These are phyloP conservation scores for Chaenogobius annularis DNA, from an alignment of 2,113 vertebrate genomes.

Conservation along the genomic window DNA sequence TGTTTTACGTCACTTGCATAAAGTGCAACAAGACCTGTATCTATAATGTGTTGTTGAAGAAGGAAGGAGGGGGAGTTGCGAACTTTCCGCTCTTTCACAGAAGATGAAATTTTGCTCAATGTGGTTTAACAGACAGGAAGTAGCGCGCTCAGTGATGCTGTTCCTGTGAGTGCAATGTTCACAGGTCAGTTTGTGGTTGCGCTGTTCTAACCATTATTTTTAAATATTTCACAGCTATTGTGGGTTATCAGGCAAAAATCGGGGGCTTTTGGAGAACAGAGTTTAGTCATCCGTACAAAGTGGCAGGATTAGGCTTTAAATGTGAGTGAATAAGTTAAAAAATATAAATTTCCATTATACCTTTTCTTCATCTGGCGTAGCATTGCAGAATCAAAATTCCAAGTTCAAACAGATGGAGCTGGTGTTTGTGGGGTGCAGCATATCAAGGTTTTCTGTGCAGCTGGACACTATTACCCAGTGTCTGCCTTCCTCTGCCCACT, in stretches of 20 bases:
- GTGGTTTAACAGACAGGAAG: constrained; percentile 87
- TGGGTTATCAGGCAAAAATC: constrained; percentile 16
- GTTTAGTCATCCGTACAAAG: not conserved
- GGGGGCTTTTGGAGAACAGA: not conserved
- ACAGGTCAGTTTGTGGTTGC: constrained; percentile 78
- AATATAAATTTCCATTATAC: constrained; percentile 76
- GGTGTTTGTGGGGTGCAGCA: constrained; percentile 16
- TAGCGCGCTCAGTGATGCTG: constrained; percentile 75
- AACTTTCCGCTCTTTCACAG: constrained; percentile 75
- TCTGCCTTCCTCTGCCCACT: constrained; percentile 41
- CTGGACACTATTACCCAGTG: constrained; percentile 41
- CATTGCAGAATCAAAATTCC: constrained; percentile 34
- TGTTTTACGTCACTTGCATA: constrained; percentile 9
- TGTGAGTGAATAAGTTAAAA: not conserved
- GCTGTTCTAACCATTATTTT: constrained; percentile 30
- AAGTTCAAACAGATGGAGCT: constrained; percentile 27
- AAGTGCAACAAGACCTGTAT: constrained; percentile 24
- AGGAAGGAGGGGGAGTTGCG: constrained; percentile 62
- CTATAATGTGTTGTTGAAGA: constrained; percentile 48
- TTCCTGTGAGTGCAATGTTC: constrained; percentile 76
- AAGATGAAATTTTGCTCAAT: constrained; percentile 72
- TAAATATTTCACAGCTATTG: constrained; percentile 37
- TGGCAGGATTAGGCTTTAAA: not conserved
- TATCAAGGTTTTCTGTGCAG: constrained; percentile 45
- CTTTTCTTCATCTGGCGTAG: constrained; percentile 46